Conservation (phyloP, 1,140 invertebrate genomes). For the Drosophila serrata region DNA sequence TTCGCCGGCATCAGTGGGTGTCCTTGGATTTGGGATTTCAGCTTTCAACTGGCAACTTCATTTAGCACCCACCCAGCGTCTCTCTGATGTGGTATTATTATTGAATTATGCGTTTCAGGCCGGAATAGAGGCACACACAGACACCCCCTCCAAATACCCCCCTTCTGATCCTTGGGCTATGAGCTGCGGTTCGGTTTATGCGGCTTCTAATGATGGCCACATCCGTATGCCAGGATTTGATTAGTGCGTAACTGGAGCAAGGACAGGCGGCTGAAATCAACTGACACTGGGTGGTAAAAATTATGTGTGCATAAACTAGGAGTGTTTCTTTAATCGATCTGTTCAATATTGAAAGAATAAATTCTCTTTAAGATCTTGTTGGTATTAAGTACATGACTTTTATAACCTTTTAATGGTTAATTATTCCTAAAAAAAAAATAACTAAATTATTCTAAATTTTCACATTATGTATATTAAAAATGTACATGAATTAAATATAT, state of each 20-base stretch:
- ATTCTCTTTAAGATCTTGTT: background rate
- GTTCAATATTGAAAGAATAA: background rate
- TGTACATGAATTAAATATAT: background rate
- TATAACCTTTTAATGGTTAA: no score
- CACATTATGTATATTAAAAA: background rate
- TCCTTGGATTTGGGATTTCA: slow-evolving; percentile 56
- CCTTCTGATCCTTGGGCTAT: slow-evolving; percentile 5
- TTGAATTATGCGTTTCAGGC: slow-evolving; percentile 70
- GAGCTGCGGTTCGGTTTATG: slow-evolving; percentile 22
- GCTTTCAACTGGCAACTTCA: slow-evolving; percentile 54
- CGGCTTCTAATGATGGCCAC: slow-evolving; percentile 38
- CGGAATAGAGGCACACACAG: slow-evolving; percentile 13
- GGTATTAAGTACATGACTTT: no score
- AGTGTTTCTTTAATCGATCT: background rate
- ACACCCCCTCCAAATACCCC: slow-evolving; percentile 17
- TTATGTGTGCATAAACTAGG: background rate
- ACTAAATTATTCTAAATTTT: background rate
- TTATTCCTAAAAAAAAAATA: background rate
- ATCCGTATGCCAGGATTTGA: slow-evolving; percentile 42
- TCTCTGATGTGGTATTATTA: slow-evolving; percentile 66
- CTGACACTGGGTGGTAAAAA: background rate
- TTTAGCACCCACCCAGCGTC: slow-evolving; percentile 47
- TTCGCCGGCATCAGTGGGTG: slow-evolving; percentile 34
- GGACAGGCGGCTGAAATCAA: slow-evolving; percentile 6
- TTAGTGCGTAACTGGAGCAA: slow-evolving; percentile 35